phyloP scores from a whole-genome alignment of 2,797 vertebrate genomes.

The Etheostoma perlongum region DNA sequence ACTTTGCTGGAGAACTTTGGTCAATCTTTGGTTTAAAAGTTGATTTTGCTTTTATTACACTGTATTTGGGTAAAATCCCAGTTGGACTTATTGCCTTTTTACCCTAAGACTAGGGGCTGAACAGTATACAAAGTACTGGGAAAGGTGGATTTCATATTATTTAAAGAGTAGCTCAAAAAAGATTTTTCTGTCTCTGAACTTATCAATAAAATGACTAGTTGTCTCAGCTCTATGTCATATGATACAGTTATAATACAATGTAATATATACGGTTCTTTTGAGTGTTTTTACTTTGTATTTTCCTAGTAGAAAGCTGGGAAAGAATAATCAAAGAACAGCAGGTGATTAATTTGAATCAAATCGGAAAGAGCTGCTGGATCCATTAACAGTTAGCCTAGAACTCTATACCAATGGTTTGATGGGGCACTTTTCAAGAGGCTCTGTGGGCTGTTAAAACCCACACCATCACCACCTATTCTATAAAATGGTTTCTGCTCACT shows the following conservation, averaged over 20 bases:
- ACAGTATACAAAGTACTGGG: too few species aligned
- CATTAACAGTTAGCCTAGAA: slow-evolving; percentile 19
- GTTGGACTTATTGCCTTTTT: too few species aligned
- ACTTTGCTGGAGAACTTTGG: too few species aligned
- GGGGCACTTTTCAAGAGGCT: slow-evolving; percentile 45
- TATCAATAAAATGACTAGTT: not conserved
- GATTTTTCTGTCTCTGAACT: not conserved
- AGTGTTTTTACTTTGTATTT: not conserved
- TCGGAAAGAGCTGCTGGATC: slow-evolving; percentile 5
- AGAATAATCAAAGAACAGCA: slow-evolving; percentile 21
- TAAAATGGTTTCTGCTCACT: slow-evolving; percentile 26
- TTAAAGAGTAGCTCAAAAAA: too few species aligned
- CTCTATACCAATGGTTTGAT: slow-evolving; percentile 40
- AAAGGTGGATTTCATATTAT: too few species aligned
- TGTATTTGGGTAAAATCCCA: too few species aligned
- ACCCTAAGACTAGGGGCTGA: too few species aligned
- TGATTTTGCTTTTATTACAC: too few species aligned
- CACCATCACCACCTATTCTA: slow-evolving; percentile 23
- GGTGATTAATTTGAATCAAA: slow-evolving; percentile 13
- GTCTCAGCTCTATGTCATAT: not conserved
- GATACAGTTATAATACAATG: not conserved
- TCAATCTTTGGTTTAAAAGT: too few species aligned
- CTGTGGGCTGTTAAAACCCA: slow-evolving; percentile 38
- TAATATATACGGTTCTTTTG: not conserved
- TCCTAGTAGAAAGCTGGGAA: not conserved